A percentile compares a stretch with the other conserved stretches of the same genome.
These are phyloP conservation scores for Centruroides vittatus DNA, from an alignment of 1,140 invertebrate species.

Conservation along the genomic window DNA sequence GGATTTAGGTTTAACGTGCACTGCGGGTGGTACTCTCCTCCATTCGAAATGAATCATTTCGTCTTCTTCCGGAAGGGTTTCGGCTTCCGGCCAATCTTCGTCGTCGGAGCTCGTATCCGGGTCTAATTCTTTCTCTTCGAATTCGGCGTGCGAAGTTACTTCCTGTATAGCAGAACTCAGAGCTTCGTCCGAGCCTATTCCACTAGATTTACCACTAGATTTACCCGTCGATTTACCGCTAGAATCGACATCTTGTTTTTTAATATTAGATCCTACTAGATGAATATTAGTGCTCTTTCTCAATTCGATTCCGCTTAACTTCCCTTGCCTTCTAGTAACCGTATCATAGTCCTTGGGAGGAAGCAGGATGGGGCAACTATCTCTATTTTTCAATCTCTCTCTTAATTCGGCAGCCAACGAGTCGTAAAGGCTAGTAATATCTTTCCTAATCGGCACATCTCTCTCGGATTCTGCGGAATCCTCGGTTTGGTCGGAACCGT, in stretches of 20 bases:
- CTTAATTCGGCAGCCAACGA: constrained; percentile 79
- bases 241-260: neutral
- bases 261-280: constrained; percentile 12
- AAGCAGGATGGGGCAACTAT: constrained; percentile 53
- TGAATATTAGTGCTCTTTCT: constrained; percentile 25
- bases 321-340: constrained; percentile 59
- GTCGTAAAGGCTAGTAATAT: constrained; percentile 56
- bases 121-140: constrained; percentile 16
- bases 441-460: neutral
- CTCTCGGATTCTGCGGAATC: constrained; percentile 13
- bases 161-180: constrained; percentile 41
- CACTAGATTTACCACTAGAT: constrained; percentile 33
- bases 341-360: constrained; percentile 85
- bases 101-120: constrained; percentile 18
- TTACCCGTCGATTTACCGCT: constrained; percentile 11
- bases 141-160: constrained; percentile 13
- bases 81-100: constrained; percentile 9
- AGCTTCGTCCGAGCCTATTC: constrained; percentile 75
- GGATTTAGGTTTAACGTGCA: too few species aligned
- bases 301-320: constrained; percentile 49
- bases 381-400: constrained; percentile 53
- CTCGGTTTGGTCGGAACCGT: constrained; percentile 19
- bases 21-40: too few species aligned
- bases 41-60: too few species aligned
- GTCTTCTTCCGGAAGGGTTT: too few species aligned